Evolutionary conservation across 2,888 invertebrate genomes (phyloP).

Genomic region (Tachystola acroxantha): DNA sequence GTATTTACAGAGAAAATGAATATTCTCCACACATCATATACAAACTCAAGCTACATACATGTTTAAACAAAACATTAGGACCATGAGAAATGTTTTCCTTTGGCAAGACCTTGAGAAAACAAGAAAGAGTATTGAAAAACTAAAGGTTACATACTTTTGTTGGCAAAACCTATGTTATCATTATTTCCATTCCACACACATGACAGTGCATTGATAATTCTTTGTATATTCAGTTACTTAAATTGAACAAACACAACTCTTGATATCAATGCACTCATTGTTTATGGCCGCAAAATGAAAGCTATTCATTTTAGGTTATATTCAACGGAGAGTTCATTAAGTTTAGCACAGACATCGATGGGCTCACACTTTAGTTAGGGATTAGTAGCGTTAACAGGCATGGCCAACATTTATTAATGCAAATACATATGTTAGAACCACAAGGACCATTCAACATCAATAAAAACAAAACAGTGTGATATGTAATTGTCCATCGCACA

Average conservation of each 20-base stretch:
- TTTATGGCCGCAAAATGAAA: slow-evolving; percentile 1
- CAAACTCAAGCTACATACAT: not conserved
- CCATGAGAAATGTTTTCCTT: slow-evolving; percentile 3
- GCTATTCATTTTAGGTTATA: slow-evolving; percentile 11
- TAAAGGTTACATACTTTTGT: slow-evolving; percentile 7
- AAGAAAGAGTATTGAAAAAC: slow-evolving; percentile 2
- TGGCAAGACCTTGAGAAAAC: not conserved
- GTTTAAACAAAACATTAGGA: not conserved
- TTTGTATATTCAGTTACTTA: not conserved
- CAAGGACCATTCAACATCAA: slow-evolving; percentile 76
- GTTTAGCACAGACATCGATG: slow-evolving; percentile 14
- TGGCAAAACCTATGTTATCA: slow-evolving; percentile 7
- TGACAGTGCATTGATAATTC: not conserved
- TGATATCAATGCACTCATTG: not conserved
- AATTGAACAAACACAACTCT: not conserved
- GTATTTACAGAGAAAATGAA: too few relatives aligned
- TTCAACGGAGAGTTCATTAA: slow-evolving; percentile 16
- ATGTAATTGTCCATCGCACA: slow-evolving; percentile 65
- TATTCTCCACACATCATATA: too few relatives aligned
- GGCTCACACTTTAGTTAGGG: slow-evolving; percentile 13
- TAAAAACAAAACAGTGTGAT: slow-evolving; percentile 49
- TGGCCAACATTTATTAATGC: slow-evolving; percentile 12
- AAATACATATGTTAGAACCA: slow-evolving; percentile 67
- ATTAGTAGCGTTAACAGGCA: slow-evolving; percentile 36
- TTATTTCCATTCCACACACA: not conserved